Evolutionary conservation across 2,113 vertebrate genomes (phyloP), one percentile per base, ranked within the genome.

Genomic region (Saccopteryx bilineata): DNA sequence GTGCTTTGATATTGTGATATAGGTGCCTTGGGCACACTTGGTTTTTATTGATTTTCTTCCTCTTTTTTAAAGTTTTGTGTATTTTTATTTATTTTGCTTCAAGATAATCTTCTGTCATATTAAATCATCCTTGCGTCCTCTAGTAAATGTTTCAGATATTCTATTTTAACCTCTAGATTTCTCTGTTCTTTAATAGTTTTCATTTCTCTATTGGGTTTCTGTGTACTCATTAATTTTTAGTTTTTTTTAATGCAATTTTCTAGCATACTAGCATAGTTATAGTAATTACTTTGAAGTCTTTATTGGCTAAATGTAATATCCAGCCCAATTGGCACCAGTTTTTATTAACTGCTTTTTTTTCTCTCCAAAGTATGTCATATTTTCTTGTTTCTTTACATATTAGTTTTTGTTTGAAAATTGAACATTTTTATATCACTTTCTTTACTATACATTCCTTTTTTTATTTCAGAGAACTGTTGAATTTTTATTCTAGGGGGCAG

Each of bases 1-100:
- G 24, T 75, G 48, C 31, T 31, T 54, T 26, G n/a, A 56, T 74
- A 28, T 5, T 66, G 18, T 60, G 61, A 83, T 71, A 76, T 1
- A 46, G 3, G 9, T 63, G 9, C 83, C 24, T 63, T 54, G 56
- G 52, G 15, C 12, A 76, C 26, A 68, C 26, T 14, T 88, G 48
- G 61, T 54, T 76, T 76, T 92, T 76, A 95, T 56, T 76, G 52
- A 21, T 83, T 81, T 26, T 66, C 39, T 39, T 52, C 7, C 3
- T n/a, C 17, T 18, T 50, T 61, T 69, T 91, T 50, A 48, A 28
- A 76, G 13, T 19, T 76, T 61, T 76, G 17, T 61, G 1, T 56
- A 72, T 93, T 93, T 93, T 93, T 60, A 52, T 39, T 87, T 65
- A 65, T 10, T 23, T 71, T 72, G 28, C 26, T 61, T 72, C 39